A percentile compares a stretch with the other conserved stretches of the same genome.
Conservation (phyloP, 2,797 vertebrate species). For the Momotus momota region DNA sequence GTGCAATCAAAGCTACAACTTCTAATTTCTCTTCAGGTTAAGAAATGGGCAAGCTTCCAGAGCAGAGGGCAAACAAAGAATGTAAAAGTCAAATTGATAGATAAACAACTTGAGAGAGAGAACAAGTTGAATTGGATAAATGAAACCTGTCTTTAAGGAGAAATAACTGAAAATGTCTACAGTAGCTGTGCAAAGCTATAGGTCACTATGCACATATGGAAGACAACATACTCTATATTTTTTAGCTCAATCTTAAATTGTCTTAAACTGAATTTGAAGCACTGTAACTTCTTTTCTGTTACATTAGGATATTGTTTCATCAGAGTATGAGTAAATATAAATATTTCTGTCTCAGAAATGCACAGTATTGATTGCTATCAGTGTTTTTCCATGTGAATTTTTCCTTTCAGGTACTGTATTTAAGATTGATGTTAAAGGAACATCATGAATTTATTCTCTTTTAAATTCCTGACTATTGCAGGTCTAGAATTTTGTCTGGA, state of each 20-base stretch:
- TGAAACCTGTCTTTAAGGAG: neutral
- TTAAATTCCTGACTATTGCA: neutral
- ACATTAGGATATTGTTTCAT: neutral
- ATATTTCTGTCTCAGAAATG: neutral
- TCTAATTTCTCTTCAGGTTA: neutral
- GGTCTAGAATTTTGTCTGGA: neutral
- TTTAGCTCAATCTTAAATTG: neutral
- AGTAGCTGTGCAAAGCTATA: neutral
- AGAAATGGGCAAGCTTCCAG: neutral
- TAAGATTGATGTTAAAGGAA: neutral
- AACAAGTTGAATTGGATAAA: neutral
- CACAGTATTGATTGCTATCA: neutral
- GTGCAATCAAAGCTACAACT: neutral
- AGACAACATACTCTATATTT: neutral
- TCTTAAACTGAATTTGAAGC: neutral
- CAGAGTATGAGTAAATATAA: neutral
- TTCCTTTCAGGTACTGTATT: neutral
- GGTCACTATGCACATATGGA: neutral
- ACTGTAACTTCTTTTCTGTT: neutral
- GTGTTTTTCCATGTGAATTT: neutral
- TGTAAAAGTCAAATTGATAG: neutral
- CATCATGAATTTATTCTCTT: neutral
- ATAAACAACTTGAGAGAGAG: neutral
- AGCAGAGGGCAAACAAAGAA: neutral
- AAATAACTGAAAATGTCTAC: neutral